A percentile compares a stretch with the other conserved stretches of the same genome.
phyloP scores from a whole-genome alignment of 1,140 invertebrate genomes.

The Heliconius eleuchia region DNA sequence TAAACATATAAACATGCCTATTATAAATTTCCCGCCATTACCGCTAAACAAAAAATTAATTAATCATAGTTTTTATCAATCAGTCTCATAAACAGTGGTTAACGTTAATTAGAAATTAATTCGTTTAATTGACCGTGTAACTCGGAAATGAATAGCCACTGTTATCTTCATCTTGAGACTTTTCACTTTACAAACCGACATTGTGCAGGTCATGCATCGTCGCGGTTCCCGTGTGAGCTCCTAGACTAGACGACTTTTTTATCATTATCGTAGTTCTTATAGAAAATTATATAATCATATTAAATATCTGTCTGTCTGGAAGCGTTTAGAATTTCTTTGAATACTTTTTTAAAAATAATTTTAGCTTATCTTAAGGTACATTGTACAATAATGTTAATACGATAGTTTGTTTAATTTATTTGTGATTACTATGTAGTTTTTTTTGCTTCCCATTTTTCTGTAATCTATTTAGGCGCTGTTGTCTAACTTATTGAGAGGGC shows the following conservation, averaged over 20 bases:
- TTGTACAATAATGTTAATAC: too few species aligned
- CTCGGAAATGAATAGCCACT: conserved; percentile 25
- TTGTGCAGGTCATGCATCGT: conserved; percentile 45
- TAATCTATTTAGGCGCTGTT: too few species aligned
- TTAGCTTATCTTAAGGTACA: too few species aligned
- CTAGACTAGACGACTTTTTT: conserved; percentile 32
- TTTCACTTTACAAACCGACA: conserved; percentile 28
- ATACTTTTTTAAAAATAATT: too few species aligned
- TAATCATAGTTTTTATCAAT: not conserved
- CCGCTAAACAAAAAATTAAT: not conserved
- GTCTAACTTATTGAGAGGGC: too few species aligned
- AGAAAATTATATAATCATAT: conserved; percentile 36
- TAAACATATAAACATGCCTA: not conserved
- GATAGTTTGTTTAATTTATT: too few species aligned
- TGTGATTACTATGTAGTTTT: too few species aligned
- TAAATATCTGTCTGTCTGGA: not conserved
- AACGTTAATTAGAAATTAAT: conserved; percentile 22
- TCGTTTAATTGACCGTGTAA: conserved; percentile 36
- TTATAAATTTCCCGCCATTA: not conserved
- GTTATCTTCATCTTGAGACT: conserved; percentile 25
- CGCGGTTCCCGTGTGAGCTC: conserved; percentile 51
- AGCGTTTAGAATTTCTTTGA: not conserved
- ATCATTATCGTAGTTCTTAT: conserved; percentile 18
- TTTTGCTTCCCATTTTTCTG: too few species aligned
- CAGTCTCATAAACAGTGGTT: conserved; percentile 16